Evolutionary conservation across 2,797 vertebrate species (phyloP).

Genomic region (Mus caroli): DNA sequence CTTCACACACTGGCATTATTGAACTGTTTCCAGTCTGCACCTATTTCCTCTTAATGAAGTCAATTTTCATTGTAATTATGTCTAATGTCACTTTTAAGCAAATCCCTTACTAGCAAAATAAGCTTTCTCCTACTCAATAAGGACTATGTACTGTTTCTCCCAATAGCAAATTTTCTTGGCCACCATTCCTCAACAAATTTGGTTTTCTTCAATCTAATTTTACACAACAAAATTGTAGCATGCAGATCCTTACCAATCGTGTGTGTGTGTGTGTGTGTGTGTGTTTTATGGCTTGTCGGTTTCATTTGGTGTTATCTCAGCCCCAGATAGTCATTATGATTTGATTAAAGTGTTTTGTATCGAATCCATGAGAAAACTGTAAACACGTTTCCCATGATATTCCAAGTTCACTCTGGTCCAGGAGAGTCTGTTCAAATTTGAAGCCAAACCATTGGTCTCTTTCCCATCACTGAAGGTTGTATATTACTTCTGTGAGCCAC

Average conservation of each 20-base stretch:
- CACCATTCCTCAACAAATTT: constrained; percentile 35
- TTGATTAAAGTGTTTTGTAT: constrained; percentile 16
- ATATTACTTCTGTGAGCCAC: not conserved
- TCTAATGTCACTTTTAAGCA: constrained; percentile 45
- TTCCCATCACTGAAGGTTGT: constrained; percentile 35
- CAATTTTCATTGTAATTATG: constrained; percentile 46
- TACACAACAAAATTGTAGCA: not conserved
- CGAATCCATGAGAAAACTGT: constrained; percentile 48
- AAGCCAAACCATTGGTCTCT: constrained; percentile 1
- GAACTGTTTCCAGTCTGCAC: constrained; percentile 4
- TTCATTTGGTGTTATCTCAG: constrained; percentile 64
- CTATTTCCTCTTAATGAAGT: constrained; percentile 47
- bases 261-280: not conserved
- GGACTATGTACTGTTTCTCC: constrained; percentile 26
- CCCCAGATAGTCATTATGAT: constrained; percentile 38
- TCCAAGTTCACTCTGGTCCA: not conserved
- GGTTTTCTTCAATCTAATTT: constrained; percentile 24
- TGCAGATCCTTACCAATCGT: not conserved
- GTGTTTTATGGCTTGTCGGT: constrained; percentile 36
- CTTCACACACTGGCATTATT: not conserved
- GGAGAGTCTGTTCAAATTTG: constrained; percentile 18
- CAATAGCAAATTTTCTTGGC: constrained; percentile 22
- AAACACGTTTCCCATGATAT: constrained; percentile 45
- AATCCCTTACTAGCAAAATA: not conserved
- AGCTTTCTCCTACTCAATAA: constrained; percentile 16